phyloP scores from a whole-genome alignment of 2,888 invertebrate genomes.

The Diadegma fenestrale region DNA sequence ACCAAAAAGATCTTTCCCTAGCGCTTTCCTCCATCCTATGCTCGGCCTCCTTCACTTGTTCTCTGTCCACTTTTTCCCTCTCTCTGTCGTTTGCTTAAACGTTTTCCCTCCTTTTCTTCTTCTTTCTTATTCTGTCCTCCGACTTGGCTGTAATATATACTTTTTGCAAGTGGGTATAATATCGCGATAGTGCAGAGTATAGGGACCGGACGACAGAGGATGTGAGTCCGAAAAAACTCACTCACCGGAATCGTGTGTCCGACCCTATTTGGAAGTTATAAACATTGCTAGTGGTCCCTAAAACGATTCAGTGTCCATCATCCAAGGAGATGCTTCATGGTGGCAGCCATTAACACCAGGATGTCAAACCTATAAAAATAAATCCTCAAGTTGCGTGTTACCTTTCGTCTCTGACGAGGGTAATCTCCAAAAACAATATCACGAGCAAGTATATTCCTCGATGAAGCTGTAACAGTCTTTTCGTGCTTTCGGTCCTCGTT shows the following conservation, averaged over 20 bases:
- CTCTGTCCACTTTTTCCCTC: conserved; percentile 26
- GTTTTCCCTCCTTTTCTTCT: conserved; percentile 39
- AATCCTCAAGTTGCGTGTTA: background rate
- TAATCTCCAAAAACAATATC: background rate
- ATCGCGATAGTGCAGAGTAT: conserved; percentile 71
- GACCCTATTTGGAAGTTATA: conserved; percentile 82
- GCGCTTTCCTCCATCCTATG: conserved; percentile 32
- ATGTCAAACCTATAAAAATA: background rate
- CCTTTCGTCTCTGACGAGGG: background rate
- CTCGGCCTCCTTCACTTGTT: conserved; percentile 50
- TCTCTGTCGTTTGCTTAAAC: conserved; percentile 9
- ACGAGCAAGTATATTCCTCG: background rate
- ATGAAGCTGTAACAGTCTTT: background rate
- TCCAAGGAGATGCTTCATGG: conserved; percentile 71
- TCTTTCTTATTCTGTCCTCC: background rate
- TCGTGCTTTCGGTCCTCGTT: background rate
- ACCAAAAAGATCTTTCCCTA: conserved; percentile 78
- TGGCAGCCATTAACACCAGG: conserved; percentile 72
- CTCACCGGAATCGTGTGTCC: conserved; percentile 75
- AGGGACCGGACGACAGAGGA: conserved; percentile 12
- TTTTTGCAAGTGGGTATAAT: conserved; percentile 76
- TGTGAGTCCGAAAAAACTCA: conserved; percentile 48
- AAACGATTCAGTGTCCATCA: conserved; percentile 73
- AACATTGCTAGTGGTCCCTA: conserved; percentile 79
- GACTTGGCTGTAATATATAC: conserved; percentile 69